A percentile compares a stretch with the other conserved stretches of the same genome.
Evolutionary conservation across 2,113 vertebrate genomes (phyloP).

Genomic region (Leucopsar rothschildi): DNA sequence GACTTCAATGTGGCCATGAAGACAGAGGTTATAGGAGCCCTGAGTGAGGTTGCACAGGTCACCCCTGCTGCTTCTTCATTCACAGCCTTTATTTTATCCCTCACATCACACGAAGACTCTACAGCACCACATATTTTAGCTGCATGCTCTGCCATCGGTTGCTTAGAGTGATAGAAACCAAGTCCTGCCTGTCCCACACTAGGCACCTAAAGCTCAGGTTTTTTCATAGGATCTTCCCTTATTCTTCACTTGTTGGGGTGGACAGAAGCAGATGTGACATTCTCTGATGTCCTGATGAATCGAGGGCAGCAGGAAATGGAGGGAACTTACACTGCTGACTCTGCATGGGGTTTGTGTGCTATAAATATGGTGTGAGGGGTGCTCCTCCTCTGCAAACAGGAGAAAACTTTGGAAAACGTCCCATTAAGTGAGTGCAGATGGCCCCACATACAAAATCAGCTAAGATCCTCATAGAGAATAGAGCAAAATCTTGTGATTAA

Average conservation of each 20-base stretch:
- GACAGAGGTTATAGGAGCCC: neutral
- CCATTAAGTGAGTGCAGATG: neutral
- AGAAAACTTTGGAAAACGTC: neutral
- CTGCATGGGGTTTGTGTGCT: neutral
- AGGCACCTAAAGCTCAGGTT: neutral
- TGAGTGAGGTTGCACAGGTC: neutral
- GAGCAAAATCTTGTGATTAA: neutral
- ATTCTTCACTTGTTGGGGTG: accelerated
- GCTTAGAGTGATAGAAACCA: neutral
- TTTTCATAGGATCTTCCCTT: neutral
- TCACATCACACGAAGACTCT: neutral
- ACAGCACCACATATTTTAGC: neutral
- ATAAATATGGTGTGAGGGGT: neutral
- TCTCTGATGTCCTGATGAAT: neutral
- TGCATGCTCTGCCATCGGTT: no score
- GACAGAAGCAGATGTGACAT: neutral
- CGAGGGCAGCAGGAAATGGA: neutral
- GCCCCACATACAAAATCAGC: neutral
- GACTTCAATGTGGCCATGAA: accelerated
- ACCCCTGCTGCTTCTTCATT: neutral
- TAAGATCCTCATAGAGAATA: neutral
- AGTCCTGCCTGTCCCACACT: neutral
- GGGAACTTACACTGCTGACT: neutral
- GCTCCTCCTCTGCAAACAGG: neutral
- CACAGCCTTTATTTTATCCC: neutral